Percentiles rank a stretch among this genome's conserved stretches.
Evolutionary conservation across 1,140 invertebrate species (phyloP).

Genomic region (Eubasilissa regina): DNA sequence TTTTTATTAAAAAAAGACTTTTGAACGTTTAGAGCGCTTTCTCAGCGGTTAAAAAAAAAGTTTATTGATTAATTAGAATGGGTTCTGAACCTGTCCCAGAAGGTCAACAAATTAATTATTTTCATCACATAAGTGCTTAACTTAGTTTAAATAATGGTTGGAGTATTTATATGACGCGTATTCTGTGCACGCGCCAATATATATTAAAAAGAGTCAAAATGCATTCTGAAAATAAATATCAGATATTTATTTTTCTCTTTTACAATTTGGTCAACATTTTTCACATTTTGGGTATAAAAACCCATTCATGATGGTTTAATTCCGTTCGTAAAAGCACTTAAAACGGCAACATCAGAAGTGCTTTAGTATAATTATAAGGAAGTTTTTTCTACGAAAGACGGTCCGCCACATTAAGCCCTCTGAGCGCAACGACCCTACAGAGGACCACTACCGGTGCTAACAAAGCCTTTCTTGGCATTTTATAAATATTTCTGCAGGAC

Average conservation of each 20-base stretch:
- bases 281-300: not conserved
- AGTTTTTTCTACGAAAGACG: conserved; percentile 33
- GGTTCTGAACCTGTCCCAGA: no score
- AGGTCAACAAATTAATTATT: no score
- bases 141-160: no score
- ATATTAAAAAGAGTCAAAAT: no score
- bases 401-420: conserved; percentile 32
- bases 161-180: no score
- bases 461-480: not conserved
- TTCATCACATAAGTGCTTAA: no score
- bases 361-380: conserved; percentile 38
- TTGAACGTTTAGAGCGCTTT: no score
- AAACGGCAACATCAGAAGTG: conserved; percentile 35
- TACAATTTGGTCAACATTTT: not conserved
- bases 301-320: conserved; percentile 19
- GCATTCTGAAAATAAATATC: not conserved
- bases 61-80: no score
- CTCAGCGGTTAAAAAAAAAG: no score
- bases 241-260: not conserved
- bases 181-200: no score
- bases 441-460: conserved; percentile 14
- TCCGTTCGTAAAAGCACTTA: conserved; percentile 31
- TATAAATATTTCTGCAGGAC: not conserved
- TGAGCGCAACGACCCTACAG: conserved; percentile 30
- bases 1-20: no score